Percentiles rank a stretch among this genome's conserved stretches.
phyloP scores from a whole-genome alignment of 2,113 vertebrate genomes.

The Sarotherodon lohbergeri region DNA sequence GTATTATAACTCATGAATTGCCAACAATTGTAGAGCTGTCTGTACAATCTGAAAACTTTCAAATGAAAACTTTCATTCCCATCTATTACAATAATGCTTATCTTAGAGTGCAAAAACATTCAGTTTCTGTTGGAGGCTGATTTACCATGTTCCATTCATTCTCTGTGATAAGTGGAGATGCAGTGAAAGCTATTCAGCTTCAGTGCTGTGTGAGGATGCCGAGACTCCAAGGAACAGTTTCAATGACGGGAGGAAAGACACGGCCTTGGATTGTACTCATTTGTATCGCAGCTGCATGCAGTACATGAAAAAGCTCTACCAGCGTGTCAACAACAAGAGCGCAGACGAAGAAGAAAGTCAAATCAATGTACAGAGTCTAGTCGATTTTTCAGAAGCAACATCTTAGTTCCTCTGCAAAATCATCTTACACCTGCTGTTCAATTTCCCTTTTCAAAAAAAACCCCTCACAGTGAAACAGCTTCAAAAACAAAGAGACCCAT shows the following conservation, averaged over 20 bases:
- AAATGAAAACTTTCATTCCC: conserved; percentile 24
- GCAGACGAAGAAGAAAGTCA: background rate
- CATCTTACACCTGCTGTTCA: background rate
- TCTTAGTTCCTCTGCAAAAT: background rate
- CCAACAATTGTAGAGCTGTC: background rate
- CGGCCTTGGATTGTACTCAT: background rate
- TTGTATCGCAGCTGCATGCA: background rate
- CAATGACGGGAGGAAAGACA: background rate
- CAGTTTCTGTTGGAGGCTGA: conserved; percentile 23
- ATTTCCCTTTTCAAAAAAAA: background rate
- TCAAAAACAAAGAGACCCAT: background rate
- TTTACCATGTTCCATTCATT: conserved; percentile 31
- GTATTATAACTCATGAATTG: conserved; percentile 3
- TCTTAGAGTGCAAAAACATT: conserved; percentile 23
- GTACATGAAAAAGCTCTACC: background rate
- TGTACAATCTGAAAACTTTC: conserved; percentile 1
- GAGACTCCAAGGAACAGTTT: background rate
- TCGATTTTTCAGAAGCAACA: background rate
- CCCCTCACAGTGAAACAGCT: background rate
- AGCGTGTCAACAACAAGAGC: background rate
- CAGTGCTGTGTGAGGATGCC: background rate
- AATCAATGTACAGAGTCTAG: background rate
- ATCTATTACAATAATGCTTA: conserved; percentile 18
- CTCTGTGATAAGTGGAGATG: conserved; percentile 24
- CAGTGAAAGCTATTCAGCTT: conserved; percentile 16